Evolutionary conservation across 1,140 invertebrate species (phyloP).

Genomic region (Antheraea mylitta): DNA sequence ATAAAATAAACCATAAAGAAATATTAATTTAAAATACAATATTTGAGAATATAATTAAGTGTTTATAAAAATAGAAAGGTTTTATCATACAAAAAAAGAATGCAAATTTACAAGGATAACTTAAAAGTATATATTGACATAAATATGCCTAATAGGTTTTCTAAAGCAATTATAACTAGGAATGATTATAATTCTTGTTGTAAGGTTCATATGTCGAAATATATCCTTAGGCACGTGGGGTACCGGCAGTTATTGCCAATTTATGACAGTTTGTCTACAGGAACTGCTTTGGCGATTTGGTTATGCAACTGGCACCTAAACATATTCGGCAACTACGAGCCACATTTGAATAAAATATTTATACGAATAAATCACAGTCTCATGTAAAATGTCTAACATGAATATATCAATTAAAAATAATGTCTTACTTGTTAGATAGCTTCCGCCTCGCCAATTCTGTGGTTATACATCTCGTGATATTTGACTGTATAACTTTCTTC

Average conservation of each 20-base stretch:
- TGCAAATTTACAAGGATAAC: not conserved
- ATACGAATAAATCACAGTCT: not conserved
- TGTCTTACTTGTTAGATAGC: constrained; percentile 80
- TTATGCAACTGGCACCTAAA: constrained; percentile 60
- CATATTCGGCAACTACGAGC: constrained; percentile 28
- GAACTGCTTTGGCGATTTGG: constrained; percentile 59
- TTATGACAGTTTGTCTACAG: constrained; percentile 40
- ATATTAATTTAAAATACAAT: too few relatives aligned
- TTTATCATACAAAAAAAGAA: too few relatives aligned
- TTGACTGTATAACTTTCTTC: constrained; percentile 79
- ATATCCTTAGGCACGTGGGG: constrained; percentile 24
- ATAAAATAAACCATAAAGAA: too few relatives aligned
- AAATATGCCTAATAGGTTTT: too few relatives aligned
- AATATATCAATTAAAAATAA: not conserved
- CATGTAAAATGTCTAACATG: not conserved
- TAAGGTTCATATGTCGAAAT: not conserved
- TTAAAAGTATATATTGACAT: not conserved
- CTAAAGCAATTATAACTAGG: not conserved
- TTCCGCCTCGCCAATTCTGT: constrained; percentile 82
- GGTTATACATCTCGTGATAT: constrained; percentile 80
- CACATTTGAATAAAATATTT: constrained; percentile 6
- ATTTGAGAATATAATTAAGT: too few relatives aligned
- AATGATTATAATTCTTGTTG: not conserved
- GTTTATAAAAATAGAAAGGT: too few relatives aligned
- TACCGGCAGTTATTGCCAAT: constrained; percentile 23